phyloP scores from a whole-genome alignment of 1,140 invertebrate genomes.

The Caenorhabditis inopinata region DNA sequence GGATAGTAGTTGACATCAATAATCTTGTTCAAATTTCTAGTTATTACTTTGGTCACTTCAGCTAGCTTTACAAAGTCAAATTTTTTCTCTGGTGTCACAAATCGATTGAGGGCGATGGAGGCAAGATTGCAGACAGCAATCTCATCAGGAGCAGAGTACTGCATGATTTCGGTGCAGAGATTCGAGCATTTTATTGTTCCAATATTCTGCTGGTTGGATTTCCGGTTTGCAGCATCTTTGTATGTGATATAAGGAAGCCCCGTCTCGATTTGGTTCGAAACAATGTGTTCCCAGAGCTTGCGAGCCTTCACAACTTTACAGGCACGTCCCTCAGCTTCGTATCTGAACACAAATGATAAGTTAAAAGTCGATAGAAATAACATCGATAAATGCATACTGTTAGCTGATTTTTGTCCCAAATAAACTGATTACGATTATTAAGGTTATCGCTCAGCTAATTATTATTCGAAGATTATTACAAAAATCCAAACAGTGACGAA shows the following conservation, averaged over 20 bases:
- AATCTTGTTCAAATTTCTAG: constrained; percentile 91
- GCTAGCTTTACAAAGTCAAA: constrained; percentile 78
- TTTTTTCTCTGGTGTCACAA: constrained; percentile 76
- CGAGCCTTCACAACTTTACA: constrained; percentile 81
- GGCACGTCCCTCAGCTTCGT: constrained; percentile 80
- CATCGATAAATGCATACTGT: too few relatives aligned
- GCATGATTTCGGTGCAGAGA: constrained; percentile 94
- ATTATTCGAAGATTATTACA: not conserved
- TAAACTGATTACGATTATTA: not conserved
- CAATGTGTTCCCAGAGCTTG: constrained; percentile 87
- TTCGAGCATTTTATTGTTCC: constrained; percentile 98
- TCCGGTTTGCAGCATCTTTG: constrained; percentile 87
- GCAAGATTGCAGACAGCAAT: constrained; percentile 93
- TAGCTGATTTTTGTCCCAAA: constrained; percentile 4
- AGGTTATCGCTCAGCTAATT: not conserved
- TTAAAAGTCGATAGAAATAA: too few relatives aligned
- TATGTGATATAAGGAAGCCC: constrained; percentile 92
- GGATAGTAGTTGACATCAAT: constrained; percentile 98
- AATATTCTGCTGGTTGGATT: constrained; percentile 96
- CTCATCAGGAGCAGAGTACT: constrained; percentile 85
- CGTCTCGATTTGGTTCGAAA: constrained; percentile 94
- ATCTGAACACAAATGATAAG: constrained; percentile 70
- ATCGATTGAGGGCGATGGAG: constrained; percentile 94
- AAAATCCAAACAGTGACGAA: not conserved
- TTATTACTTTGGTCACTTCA: constrained; percentile 79